A percentile compares a stretch with the other conserved stretches of the same genome.
These are phyloP conservation scores for Gortyna flavago DNA, from an alignment of 2,888 invertebrate species.

Conservation along the genomic window DNA sequence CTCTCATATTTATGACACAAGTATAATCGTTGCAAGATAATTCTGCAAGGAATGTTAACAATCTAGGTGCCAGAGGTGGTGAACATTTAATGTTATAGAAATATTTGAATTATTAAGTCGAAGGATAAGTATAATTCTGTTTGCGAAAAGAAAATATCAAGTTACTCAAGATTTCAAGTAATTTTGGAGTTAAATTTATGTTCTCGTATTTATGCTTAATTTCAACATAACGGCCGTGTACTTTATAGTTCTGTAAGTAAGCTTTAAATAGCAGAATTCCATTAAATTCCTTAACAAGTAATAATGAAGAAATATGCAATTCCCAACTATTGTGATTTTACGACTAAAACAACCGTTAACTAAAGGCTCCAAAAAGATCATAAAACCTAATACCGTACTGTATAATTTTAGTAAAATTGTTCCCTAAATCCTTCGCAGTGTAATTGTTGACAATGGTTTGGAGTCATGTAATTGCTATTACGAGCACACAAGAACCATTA, in stretches of 20 bases:
- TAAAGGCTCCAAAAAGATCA: slow-evolving; percentile 21
- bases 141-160: slow-evolving; percentile 40
- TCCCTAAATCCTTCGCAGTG: slow-evolving; percentile 54
- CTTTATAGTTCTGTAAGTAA: slow-evolving; percentile 7
- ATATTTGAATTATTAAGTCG: slow-evolving; percentile 23
- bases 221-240: slow-evolving; percentile 11
- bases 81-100: slow-evolving; percentile 31
- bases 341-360: slow-evolving; percentile 3
- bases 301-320: slow-evolving; percentile 15
- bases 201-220: neutral
- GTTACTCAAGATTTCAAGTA: slow-evolving; percentile 25
- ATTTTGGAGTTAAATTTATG: slow-evolving; percentile 25
- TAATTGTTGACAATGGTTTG: slow-evolving; percentile 77
- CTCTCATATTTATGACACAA: slow-evolving; percentile 52
- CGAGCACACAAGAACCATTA: slow-evolving; percentile 80
- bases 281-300: neutral
- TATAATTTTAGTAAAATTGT: slow-evolving; percentile 48
- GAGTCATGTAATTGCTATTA: slow-evolving; percentile 83
- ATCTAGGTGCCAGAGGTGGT: slow-evolving; percentile 33
- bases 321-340: slow-evolving; percentile 21
- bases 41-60: slow-evolving; percentile 50
- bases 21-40: slow-evolving; percentile 47
- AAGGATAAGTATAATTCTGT: slow-evolving; percentile 11
- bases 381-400: slow-evolving; percentile 26
- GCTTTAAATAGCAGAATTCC: slow-evolving; percentile 13